Conservation (phyloP, 1,140 invertebrate genomes). For the Nasonia giraulti region DNA sequence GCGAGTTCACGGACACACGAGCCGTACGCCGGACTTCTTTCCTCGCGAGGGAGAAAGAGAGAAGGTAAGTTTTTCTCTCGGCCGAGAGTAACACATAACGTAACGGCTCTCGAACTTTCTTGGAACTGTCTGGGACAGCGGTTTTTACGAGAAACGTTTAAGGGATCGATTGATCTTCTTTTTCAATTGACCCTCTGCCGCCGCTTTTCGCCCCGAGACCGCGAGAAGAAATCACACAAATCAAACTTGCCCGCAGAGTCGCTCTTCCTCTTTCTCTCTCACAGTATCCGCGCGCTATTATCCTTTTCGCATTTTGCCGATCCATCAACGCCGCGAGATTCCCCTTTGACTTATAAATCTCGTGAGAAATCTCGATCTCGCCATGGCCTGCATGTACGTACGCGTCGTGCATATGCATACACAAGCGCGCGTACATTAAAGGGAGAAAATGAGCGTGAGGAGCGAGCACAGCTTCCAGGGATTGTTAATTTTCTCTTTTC, state of each 20-base stretch:
- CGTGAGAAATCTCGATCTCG: neutral
- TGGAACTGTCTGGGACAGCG: slow-evolving; percentile 50
- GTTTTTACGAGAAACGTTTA: slow-evolving; percentile 56
- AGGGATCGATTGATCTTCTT: slow-evolving; percentile 52
- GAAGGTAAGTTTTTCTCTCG: slow-evolving; percentile 47
- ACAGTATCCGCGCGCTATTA: neutral
- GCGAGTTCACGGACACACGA: neutral
- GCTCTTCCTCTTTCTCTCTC: neutral
- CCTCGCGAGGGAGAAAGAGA: neutral
- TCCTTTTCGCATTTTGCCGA: neutral
- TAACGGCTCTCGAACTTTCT: slow-evolving; percentile 58
- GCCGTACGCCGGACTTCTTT: neutral
- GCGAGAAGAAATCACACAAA: slow-evolving; percentile 40
- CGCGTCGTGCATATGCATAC: neutral
- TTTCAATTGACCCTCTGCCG: slow-evolving; percentile 54
- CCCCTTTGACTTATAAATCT: neutral
- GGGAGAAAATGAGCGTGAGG: neutral
- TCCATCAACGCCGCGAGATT: neutral
- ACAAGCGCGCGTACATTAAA: neutral
- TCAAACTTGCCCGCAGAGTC: slow-evolving; percentile 27
- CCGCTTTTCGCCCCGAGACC: neutral
- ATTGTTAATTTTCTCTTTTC: slow-evolving; percentile 13
- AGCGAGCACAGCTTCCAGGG: neutral
- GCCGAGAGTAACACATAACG: slow-evolving; percentile 58
- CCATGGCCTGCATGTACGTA: no score